phyloP scores from a whole-genome alignment of 2,888 invertebrate species.

The Dicycla oo region DNA sequence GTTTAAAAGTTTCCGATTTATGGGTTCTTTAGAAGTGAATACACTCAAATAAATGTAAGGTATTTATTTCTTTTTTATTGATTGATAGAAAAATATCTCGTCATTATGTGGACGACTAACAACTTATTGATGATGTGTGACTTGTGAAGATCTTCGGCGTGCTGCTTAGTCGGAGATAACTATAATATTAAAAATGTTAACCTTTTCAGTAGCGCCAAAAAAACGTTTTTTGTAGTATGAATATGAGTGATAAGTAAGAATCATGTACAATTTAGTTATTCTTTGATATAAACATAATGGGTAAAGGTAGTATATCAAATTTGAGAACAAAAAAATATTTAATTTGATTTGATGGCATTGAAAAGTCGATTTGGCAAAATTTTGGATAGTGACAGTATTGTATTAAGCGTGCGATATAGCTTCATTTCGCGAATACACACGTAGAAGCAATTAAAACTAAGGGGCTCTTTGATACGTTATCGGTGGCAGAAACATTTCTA shows the following conservation, averaged over 20 bases:
- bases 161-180: background rate
- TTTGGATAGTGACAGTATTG: too few species aligned
- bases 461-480: background rate
- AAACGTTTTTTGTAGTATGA: too few species aligned
- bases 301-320: too few species aligned
- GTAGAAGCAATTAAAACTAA: background rate
- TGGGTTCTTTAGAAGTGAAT: background rate
- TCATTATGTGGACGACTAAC: background rate
- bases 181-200: too few species aligned
- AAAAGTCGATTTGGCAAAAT: too few species aligned
- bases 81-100: background rate
- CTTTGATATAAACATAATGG: too few species aligned
- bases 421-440: background rate
- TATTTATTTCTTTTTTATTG: background rate
- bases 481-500: background rate
- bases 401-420: background rate
- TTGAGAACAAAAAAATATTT: too few species aligned
- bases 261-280: too few species aligned
- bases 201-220: too few species aligned
- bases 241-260: too few species aligned
- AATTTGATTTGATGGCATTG: too few species aligned
- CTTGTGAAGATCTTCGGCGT: background rate
- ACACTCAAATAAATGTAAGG: background rate
- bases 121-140: too few species aligned
- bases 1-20: constrained; percentile 35